Evolutionary conservation across 2,888 invertebrate species (phyloP), one percentile per base, ranked within the genome.

Genomic region (Allolobophora icterica): DNA sequence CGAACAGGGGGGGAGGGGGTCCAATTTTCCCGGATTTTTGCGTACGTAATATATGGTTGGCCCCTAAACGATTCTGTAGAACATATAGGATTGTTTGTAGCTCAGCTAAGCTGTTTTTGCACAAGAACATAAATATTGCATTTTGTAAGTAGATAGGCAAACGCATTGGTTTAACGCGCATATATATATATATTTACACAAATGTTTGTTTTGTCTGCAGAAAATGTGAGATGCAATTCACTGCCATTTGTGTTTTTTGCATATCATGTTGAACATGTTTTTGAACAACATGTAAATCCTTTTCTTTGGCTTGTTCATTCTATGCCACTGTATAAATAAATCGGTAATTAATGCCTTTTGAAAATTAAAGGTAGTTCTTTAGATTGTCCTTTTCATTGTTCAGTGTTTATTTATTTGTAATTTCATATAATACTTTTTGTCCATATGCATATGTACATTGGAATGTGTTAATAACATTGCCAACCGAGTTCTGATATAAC

Each of bases 381-480:
- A 71, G 30, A n/a, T 13, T 71, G 71, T 71, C 13, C n/a, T 5
- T 71, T 71, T 71, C 30, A 71, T 71, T 71, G 71, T n/a, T 71
- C n/a, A 71, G n/a, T 71, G 71, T 71, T 71, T 71, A 71, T 71
- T 71, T 71, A 71, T 71, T n/a, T 30, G 4, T 30, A n/a, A 6
- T 71, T 71, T 71, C 30, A 71, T 71, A n/a, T 71, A 24, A 71
- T n/a, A n/a, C 52, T 8, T n/a, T 71, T 45, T 30, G 8, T n/a
- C 71, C 30, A 71, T 71, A n/a, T n/a, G 71, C n/a, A 71, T n/a
- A 71, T 52, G 52, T 71, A n/a, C 71, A 71, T n/a, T 71, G 71
- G 71, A 71, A 71, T n/a, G 30, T n/a, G n/a, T 71, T 71, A 52
- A 11, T n/a, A 71, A 11, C 71, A 71, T n/a, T n/a, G n/a, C 13